phyloP scores from a whole-genome alignment of 2,797 vertebrate species.

The Mionectes olivaceus region DNA sequence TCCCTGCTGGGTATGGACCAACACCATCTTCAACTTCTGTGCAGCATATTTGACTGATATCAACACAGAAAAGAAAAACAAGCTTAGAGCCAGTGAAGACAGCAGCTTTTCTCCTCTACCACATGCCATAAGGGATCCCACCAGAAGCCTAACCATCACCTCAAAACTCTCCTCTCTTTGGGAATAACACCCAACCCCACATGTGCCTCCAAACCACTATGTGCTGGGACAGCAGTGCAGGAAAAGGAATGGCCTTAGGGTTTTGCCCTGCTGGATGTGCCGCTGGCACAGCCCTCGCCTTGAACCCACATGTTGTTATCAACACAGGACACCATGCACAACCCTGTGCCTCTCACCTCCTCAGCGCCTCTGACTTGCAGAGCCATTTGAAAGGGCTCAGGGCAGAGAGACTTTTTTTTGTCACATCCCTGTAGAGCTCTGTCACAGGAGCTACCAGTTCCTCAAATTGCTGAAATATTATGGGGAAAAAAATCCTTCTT shows the following conservation, averaged over 20 bases:
- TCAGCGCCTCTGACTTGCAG: neutral
- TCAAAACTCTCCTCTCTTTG: neutral
- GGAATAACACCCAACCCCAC: neutral
- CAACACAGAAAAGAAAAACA: neutral
- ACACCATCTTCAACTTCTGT: neutral
- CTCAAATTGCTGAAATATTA: neutral
- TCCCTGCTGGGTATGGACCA: neutral
- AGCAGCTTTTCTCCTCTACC: neutral
- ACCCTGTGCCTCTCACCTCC: neutral
- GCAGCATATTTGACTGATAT: neutral
- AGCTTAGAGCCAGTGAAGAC: neutral
- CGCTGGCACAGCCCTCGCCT: accelerated
- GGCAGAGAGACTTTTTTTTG: neutral
- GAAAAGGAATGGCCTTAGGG: neutral
- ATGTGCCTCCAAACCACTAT: neutral
- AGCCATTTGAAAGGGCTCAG: neutral
- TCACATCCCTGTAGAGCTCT: neutral
- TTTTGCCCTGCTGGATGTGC: neutral
- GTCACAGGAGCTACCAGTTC: neutral
- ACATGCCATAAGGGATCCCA: neutral
- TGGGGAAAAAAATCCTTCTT: neutral
- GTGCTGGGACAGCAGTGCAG: neutral
- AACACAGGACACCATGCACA: accelerated
- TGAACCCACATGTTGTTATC: neutral
- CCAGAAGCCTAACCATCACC: neutral